A percentile compares a stretch with the other conserved stretches of the same genome.
Evolutionary conservation across 1,140 invertebrate genomes (phyloP).

Genomic region (Aphidius gifuensis): DNA sequence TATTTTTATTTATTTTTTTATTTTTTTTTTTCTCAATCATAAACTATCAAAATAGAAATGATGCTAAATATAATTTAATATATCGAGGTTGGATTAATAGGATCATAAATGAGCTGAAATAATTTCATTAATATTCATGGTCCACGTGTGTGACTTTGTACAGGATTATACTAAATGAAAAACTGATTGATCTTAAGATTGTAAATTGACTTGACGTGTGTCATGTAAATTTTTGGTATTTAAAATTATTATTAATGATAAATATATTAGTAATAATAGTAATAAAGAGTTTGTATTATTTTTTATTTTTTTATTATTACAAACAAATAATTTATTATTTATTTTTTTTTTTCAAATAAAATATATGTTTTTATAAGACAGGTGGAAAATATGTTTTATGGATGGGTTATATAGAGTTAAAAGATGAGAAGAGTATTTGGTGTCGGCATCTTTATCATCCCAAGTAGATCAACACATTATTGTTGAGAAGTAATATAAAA

Average conservation of each 20-base stretch:
- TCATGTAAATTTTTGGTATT: too few relatives aligned
- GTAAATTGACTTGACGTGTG: slow-evolving; percentile 15
- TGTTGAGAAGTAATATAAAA: slow-evolving; percentile 36
- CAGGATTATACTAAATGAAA: neutral
- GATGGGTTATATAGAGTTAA: too few relatives aligned
- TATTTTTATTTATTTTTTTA: too few relatives aligned
- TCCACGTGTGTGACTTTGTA: neutral
- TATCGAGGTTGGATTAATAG: slow-evolving; percentile 49
- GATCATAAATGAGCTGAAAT: slow-evolving; percentile 47
- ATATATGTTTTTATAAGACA: too few relatives aligned
- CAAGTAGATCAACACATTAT: slow-evolving; percentile 37
- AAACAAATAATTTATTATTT: too few relatives aligned
- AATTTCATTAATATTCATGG: slow-evolving; percentile 56
- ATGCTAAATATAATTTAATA: slow-evolving; percentile 45
- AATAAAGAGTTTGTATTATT: neutral
- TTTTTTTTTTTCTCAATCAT: too few relatives aligned
- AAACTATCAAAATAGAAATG: slow-evolving; percentile 40
- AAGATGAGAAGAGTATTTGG: too few relatives aligned
- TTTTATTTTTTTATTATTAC: neutral
- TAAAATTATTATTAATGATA: too few relatives aligned
- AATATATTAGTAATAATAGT: neutral
- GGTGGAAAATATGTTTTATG: too few relatives aligned
- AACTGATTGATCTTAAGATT: neutral
- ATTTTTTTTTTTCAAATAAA: too few relatives aligned
- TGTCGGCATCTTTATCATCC: too few relatives aligned